Evolutionary conservation across 1,140 invertebrate species (phyloP), one percentile per base, ranked within the genome.

Genomic region (Forficula auricularia): DNA sequence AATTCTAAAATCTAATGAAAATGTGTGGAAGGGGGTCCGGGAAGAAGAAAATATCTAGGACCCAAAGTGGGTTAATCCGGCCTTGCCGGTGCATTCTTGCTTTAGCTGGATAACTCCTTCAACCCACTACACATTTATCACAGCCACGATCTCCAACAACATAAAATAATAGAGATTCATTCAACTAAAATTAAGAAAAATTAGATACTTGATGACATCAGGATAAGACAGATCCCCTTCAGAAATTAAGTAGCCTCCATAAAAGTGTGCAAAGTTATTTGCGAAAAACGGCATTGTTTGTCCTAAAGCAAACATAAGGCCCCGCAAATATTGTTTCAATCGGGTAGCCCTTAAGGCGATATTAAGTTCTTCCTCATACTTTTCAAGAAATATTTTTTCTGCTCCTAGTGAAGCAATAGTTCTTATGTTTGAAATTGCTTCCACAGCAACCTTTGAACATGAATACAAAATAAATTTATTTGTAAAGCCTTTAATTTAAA

Each of bases 211-310:
- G 51, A 90, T 84, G n/a, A 89, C 79, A 50, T 76, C 64, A 50
- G 76, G 66, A 56, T 79, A 88, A 9, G 56, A 54, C 41, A 88
- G 57, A 15, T 69, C 68, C 15, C 72, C 64, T 32, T 74, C 58
- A 1, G 72, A 69, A 7, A 88, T 78, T n/a, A 90, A 61, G 42
- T 73, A 69, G 0, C 80, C 83, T 3, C 86, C 86, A 54, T 88
- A 90, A 52, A 75, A 82, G 51, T 89, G 72, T 32, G 76, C 73
- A 3, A 80, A 62, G 10, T 80, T 79, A 56, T 88, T 90, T 0
- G 81, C 81, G 47, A 85, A 77, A 48, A 82, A 79, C 1, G 82
- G 80, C 1, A 82, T 68, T 6, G 75, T 73, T 58, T 88, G 82
- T 0, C 82, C 78, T 47, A 86, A 70, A 2, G 78, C 78, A 58